These are phyloP conservation scores for Hipposideros larvatus DNA, from an alignment of 2,797 vertebrate genomes.

Conservation along the genomic window DNA sequence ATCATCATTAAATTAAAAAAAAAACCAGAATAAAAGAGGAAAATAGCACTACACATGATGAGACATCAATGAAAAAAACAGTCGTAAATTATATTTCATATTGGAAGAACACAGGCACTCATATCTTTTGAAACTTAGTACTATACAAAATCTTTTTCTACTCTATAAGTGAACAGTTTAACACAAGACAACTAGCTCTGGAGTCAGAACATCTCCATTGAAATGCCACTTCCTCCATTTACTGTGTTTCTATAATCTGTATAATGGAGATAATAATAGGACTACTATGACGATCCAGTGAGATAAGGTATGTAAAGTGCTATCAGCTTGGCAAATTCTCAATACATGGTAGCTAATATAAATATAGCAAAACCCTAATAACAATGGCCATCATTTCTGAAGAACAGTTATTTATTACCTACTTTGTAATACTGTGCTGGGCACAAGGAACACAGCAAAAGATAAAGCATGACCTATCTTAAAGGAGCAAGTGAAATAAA, in stretches of 20 bases:
- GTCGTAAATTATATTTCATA: conserved; percentile 23
- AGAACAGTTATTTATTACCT: neutral
- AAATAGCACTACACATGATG: neutral
- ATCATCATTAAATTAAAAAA: neutral
- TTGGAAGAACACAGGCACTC: neutral
- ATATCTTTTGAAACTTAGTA: conserved; percentile 33
- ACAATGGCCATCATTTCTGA: conserved; percentile 26
- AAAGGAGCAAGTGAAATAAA: conserved; percentile 39
- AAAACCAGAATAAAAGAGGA: conserved; percentile 44
- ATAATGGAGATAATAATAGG: neutral
- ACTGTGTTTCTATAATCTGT: neutral
- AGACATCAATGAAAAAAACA: neutral
- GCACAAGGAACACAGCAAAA: neutral
- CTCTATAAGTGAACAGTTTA: neutral
- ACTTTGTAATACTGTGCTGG: neutral
- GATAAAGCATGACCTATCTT: neutral
- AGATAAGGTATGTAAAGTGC: neutral
- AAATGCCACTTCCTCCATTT: conserved; percentile 3
- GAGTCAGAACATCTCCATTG: neutral
- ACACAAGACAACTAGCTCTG: neutral
- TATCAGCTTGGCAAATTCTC: conserved; percentile 37
- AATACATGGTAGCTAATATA: neutral
- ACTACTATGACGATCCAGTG: neutral
- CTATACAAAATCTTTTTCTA: conserved; percentile 37
- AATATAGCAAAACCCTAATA: neutral